Base-by-base conservation (phyloP, 2,113 vertebrate genomes). In the Nycticorax nycticorax region DNA sequence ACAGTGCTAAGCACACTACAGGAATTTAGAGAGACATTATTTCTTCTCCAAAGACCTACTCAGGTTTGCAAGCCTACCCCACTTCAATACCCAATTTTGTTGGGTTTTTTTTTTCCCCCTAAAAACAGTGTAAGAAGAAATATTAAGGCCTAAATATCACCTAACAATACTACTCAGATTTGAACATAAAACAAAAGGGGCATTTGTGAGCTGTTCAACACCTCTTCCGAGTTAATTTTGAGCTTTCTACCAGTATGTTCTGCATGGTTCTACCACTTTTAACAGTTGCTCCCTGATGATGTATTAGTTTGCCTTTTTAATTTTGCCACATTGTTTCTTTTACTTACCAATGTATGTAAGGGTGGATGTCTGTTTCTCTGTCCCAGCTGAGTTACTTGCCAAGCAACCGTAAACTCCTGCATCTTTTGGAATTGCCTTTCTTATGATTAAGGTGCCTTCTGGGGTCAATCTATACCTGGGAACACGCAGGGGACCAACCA, bases 311-410 rank as follows among this genome's bases (percentile, higher is more conserved):
- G 28, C 55, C 21, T 64, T 32, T 60, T 26, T 5, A 12, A 48
- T 84, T 88, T 67, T 35, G 71, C 18, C 32, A 12, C 6, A 3
- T 32, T 28, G 35, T 32, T 85, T 83, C 85, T 72, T 53, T 76
- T 14, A 85, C 98, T 98, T 94, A 99, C 99, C 98, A 0, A 98
- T 98, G 37, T 99, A 99, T 13, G 95, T 98, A 41, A 99, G 98
- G 27, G 67, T 97, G 56, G 99, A 99, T 22, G 83, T 98, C 92
- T 98, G 96, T 35, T 98, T 96, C 88, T 99, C 98, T 21, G 98
- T 99, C 85, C 99, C 99, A 33, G 99, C 99, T 57, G 95, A 93
- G 89, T 99, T 99, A 97, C 98, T 99, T 83, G 98, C 99, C 91
- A 99, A 97, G 85, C 99, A 99, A 77, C 98, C 98, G 60, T 99